These are phyloP conservation scores for Pelusios castaneus DNA, from an alignment of 2,113 vertebrate species.

Conservation along the genomic window DNA sequence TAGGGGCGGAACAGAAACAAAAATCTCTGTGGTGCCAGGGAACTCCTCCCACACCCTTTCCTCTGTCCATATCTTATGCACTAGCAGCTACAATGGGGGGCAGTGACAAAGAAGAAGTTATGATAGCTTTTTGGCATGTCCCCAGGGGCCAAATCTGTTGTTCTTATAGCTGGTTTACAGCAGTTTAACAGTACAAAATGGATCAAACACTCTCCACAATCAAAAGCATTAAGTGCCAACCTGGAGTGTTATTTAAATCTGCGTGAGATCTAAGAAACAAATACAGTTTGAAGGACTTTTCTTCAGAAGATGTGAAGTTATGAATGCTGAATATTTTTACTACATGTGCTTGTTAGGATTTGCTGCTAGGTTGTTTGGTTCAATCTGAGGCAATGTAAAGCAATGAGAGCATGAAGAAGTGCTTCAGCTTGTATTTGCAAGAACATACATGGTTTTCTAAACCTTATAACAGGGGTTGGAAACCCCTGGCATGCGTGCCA, in stretches of 20 bases:
- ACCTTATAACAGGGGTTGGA: too few species aligned
- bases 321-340: background rate
- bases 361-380: background rate
- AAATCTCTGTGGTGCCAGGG: background rate
- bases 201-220: background rate
- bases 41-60: background rate
- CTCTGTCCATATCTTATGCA: background rate
- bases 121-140: background rate
- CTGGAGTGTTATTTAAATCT: background rate
- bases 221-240: background rate
- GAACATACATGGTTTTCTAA: background rate
- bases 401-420: background rate
- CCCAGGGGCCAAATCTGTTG: background rate
- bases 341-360: background rate
- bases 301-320: background rate
- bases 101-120: background rate
- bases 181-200: rapidly evolving
- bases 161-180: background rate
- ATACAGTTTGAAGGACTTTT: background rate
- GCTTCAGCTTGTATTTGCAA: background rate
- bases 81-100: rapidly evolving
- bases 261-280: background rate
- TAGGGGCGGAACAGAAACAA: background rate
- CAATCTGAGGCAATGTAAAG: background rate
- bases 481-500: too few species aligned